Conservation (phyloP, 2,888 invertebrate genomes). For the Eugnorisma glareosa region DNA sequence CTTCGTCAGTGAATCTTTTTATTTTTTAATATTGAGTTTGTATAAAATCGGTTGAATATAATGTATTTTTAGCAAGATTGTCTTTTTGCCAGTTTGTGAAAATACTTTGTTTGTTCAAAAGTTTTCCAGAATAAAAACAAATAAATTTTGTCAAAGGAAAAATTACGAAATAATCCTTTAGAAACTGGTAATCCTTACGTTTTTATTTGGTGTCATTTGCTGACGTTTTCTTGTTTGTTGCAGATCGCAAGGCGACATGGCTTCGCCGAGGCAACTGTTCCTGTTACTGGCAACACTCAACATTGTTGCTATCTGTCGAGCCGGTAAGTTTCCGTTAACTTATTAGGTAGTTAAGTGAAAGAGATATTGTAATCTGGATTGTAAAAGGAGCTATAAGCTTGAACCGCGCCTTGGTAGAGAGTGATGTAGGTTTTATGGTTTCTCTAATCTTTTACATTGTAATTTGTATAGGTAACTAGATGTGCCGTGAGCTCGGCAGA, state of each 20-base stretch:
- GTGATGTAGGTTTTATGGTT: constrained; percentile 18
- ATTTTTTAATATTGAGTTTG: not conserved
- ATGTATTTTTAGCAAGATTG: not conserved
- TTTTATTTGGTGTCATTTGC: not conserved
- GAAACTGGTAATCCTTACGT: not conserved
- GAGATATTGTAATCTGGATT: constrained; percentile 9
- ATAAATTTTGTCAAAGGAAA: constrained; percentile 4
- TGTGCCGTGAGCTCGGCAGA: not conserved
- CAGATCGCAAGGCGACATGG: constrained; percentile 81
- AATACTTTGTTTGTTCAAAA: constrained; percentile 1
- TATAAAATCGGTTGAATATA: not conserved
- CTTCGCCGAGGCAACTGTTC: constrained; percentile 72
- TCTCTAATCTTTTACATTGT: constrained; percentile 10
- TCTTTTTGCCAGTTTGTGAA: not conserved
- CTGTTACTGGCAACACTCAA: constrained; percentile 72
- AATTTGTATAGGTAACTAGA: constrained; percentile 6
- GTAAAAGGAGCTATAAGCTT: not conserved
- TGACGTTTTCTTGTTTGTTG: constrained; percentile 65
- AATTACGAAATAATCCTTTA: not conserved
- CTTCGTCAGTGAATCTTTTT: not conserved
- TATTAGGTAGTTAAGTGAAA: not conserved
- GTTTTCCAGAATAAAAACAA: not conserved
- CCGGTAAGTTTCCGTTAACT: constrained; percentile 73
- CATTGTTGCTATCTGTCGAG: constrained; percentile 71
- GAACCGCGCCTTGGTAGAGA: constrained; percentile 27